Percentiles rank a stretch among this genome's conserved stretches.
These are phyloP conservation scores for Drosophila meridiana DNA, from an alignment of 2,888 invertebrate species.

Conservation along the genomic window DNA sequence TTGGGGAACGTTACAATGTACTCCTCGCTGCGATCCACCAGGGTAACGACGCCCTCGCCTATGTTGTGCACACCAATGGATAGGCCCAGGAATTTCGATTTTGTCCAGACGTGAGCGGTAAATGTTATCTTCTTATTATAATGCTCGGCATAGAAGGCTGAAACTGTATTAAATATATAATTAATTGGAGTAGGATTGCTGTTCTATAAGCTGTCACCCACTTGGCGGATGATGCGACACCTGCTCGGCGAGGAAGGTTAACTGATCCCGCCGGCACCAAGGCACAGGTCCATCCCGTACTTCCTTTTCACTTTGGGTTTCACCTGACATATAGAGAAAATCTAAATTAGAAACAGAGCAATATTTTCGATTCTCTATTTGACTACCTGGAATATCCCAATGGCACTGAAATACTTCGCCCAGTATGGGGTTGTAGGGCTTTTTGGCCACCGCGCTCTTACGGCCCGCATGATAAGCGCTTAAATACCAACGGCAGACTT, in stretches of 20 bases:
- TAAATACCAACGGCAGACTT: conserved; percentile 98
- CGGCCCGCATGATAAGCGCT: conserved; percentile 99
- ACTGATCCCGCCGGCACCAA: conserved; percentile 94
- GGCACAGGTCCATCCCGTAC: conserved; percentile 94
- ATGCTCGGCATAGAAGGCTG: conserved; percentile 99
- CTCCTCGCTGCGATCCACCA: conserved; percentile 96
- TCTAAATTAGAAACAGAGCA: neutral
- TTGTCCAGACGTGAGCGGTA: conserved; percentile 99
- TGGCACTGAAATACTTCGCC: conserved; percentile 97
- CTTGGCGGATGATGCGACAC: conserved; percentile 99
- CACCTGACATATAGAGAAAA: conserved; percentile 37
- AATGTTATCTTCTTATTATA: conserved; percentile 95
- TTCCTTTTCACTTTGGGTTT: conserved; percentile 66
- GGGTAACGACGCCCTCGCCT: conserved; percentile 95
- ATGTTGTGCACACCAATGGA: conserved; percentile 99
- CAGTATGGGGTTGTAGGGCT: conserved; percentile 99
- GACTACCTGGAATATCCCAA: conserved; percentile 89
- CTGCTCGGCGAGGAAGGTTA: conserved; percentile 98
- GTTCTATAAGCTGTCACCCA: conserved; percentile 83
- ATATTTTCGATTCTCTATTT: neutral
- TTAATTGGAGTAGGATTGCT: fast-evolving
- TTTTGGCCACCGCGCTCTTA: conserved; percentile 98
- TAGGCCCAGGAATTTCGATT: conserved; percentile 98
- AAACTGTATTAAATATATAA: conserved; percentile 88
- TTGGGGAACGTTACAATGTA: conserved; percentile 98